Evolutionary conservation across 2,888 invertebrate species (phyloP).

Genomic region (Scaptomyza flava): DNA sequence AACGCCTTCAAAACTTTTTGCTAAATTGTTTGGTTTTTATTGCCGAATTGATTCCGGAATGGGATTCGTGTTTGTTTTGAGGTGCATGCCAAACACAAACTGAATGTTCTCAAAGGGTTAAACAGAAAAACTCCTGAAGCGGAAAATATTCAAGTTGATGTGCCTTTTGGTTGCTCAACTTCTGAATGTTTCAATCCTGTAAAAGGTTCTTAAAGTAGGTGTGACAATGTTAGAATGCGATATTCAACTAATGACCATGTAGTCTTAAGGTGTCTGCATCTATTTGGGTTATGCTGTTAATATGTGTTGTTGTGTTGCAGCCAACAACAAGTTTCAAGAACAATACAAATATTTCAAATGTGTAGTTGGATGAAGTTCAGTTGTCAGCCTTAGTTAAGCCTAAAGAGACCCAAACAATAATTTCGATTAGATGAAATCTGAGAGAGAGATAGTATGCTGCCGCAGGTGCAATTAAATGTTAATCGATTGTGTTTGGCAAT

Average conservation of each 20-base stretch:
- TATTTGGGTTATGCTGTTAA: background rate
- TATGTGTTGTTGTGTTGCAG: conserved; percentile 17
- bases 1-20: conserved; percentile 56
- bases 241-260: background rate
- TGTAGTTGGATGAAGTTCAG: background rate
- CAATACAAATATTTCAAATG: conserved; percentile 36
- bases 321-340: conserved; percentile 29
- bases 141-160: conserved; percentile 48
- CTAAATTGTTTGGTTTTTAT: conserved; percentile 51
- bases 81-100: conserved; percentile 25
- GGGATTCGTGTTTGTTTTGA: conserved; percentile 43
- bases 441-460: conserved; percentile 37
- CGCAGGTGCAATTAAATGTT: conserved; percentile 72
- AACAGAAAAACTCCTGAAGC: conserved; percentile 33
- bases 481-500: conserved; percentile 68
- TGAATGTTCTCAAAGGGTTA: conserved; percentile 35
- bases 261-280: conserved; percentile 7
- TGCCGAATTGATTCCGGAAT: conserved; percentile 45
- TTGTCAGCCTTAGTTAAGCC: conserved; percentile 18
- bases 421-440: conserved; percentile 55
- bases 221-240: background rate
- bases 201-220: conserved; percentile 19
- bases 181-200: conserved; percentile 40
- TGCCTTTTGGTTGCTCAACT: conserved; percentile 47
- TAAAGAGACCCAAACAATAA: conserved; percentile 57